Base-by-base conservation (phyloP, 37 sponge, comb jelly and placozoan genomes). In the Spongilla lacustris region DNA sequence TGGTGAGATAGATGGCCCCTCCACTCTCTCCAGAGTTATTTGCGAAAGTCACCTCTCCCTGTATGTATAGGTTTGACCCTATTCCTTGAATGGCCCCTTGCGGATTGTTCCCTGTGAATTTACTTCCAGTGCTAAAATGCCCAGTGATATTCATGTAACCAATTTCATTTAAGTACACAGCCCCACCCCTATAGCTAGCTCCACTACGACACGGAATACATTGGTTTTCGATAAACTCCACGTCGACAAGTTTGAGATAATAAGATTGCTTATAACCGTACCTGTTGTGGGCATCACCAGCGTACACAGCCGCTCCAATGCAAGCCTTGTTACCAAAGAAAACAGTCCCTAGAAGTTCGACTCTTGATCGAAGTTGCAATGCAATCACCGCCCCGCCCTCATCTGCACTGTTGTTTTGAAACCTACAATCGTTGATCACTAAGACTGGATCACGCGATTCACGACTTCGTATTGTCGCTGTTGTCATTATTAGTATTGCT, bases 1-100 rank as follows among this genome's bases (percentile, higher is more conserved):
- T 80, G 35, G 36, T 49, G 66, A 86, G 30, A 35, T 66, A 58
- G 25, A 86, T 6, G 12, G 86, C 86, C n/a, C 73, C 86, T 4
- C 86, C 86, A 25, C 73, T 79, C 48, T 79, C 70, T 33, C 72
- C 80, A n/a, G 12, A 25, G 73, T 86, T 86, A 17, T 79, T 36
- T 19, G 0, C 17, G 37, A 87, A 87, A 27, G 38, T n/a, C 4
- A 87, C 19, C 13, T 66, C 2, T 9, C 87, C 87, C 22, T 36
- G 67, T 29, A 87, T 49, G 19, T 58, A 66, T 27, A 87, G 21
- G 27, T 87, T 74, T 4, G 69, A 58, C 24, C 81, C 87, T 4
- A 66, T 24, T 0, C 38, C 34, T 13, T 74, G 69, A 35, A 87
- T 21, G 4, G 35, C 87, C 17, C 87, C 80, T 5, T 66, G 74